Evolutionary conservation across 1,140 invertebrate genomes (phyloP), one percentile per base, ranked within the genome.

Genomic region (Galleria mellonella): DNA sequence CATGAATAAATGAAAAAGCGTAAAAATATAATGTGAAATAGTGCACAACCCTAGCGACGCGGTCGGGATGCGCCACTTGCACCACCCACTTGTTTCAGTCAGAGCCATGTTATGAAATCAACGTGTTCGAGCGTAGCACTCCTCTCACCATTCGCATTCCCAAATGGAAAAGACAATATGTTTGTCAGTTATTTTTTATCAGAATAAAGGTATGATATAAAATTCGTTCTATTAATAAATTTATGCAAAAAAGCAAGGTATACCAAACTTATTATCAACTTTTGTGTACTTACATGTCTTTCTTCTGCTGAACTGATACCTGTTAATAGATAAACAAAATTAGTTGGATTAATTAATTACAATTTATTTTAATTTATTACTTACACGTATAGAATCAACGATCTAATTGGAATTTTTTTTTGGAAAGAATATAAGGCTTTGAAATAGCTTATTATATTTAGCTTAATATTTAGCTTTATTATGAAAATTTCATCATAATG

Each of bases 251-350:
- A n/a, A n/a, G n/a, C n/a, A n/a, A n/a, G n/a, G n/a, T n/a, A n/a
- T n/a, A n/a, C n/a, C n/a, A n/a, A n/a, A n/a, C n/a, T n/a, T 23
- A 23, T 23, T 23, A 23, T 6, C 17, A 23, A 23, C 17, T 23
- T 23, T 23, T 2, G 32, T 55, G 50, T 88, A 91, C 90, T 91
- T 72, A 91, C 90, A 89, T 91, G 90, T 86, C 90, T 87, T 74
- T 92, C 91, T 64, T 92, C 90, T 28, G 90, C 89, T 39, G 90
- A 89, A 73, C 90, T 91, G 61, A 91, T 84, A 84, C 90, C 90
- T 91, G 89, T n/a, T 87, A 89, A 83, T 83, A 66, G 87, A 62
- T 71, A 43, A 56, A 61, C 33, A 50, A 43, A 51, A n/a, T n/a
- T n/a, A n/a, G n/a, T n/a, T n/a, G n/a, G n/a, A n/a, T n/a, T n/a